These are phyloP conservation scores for Dichetophora obliterata DNA, from an alignment of 2,888 invertebrate species.

Conservation along the genomic window DNA sequence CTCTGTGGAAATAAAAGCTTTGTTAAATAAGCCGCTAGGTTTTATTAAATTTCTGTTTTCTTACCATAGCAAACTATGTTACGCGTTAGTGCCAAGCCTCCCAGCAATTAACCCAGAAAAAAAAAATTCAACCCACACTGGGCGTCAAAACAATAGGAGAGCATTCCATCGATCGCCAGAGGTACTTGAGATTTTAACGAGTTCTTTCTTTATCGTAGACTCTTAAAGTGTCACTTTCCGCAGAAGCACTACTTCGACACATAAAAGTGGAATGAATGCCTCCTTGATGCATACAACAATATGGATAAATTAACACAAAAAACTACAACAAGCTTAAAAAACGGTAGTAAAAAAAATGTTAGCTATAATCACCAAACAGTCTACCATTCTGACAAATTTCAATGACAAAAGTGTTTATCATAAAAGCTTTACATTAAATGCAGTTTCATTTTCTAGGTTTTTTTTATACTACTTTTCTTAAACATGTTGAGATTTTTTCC, in stretches of 20 bases:
- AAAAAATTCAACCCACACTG: not conserved
- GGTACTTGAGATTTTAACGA: not conserved
- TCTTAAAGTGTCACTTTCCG: not conserved
- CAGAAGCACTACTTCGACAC: not conserved
- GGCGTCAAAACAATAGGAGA: slow-evolving; percentile 1
- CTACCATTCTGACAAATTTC: slow-evolving; percentile 1
- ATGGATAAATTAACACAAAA: not conserved
- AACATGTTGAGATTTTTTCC: not conserved
- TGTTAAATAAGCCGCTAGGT: too few species aligned
- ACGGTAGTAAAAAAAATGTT: not conserved
- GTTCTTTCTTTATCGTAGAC: not conserved
- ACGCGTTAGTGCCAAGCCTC: too few species aligned
- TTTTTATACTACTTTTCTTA: not conserved
- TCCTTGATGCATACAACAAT: not conserved
- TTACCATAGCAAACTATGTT: too few species aligned
- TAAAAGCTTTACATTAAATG: not conserved
- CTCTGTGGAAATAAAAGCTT: too few species aligned
- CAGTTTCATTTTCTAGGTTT: slow-evolving; percentile 2
- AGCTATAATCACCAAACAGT: not conserved
- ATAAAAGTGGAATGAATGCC: not conserved
- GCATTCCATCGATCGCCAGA: not conserved
- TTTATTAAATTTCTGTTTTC: too few species aligned
- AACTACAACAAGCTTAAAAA: not conserved
- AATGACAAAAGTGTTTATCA: not conserved
- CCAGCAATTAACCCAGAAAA: not conserved